Percentiles rank a stretch among this genome's conserved stretches.
These are phyloP conservation scores for Lucinisca nassula DNA, from an alignment of 2,888 invertebrate genomes.

Conservation along the genomic window DNA sequence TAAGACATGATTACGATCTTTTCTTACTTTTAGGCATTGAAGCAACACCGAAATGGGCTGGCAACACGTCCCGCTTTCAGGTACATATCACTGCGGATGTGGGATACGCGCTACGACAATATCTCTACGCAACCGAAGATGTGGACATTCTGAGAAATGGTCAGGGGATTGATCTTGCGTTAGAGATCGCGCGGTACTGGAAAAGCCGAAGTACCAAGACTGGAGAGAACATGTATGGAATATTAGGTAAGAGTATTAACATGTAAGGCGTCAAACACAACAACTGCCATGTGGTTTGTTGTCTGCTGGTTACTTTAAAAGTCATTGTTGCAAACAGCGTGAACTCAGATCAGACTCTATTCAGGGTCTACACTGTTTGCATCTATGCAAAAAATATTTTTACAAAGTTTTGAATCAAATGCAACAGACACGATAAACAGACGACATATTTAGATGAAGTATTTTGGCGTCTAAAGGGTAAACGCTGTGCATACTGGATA, in stretches of 20 bases:
- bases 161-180: conserved; percentile 76
- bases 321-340: no score
- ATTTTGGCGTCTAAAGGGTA: no score
- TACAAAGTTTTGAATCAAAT: neutral
- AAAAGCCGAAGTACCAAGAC: conserved; percentile 58
- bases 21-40: conserved; percentile 63
- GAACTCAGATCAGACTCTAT: no score
- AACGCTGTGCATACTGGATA: no score
- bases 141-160: conserved; percentile 69
- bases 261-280: no score
- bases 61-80: conserved; percentile 65
- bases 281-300: no score
- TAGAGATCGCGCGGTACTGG: conserved; percentile 74
- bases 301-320: no score
- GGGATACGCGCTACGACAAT: conserved; percentile 79
- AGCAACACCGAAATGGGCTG: conserved; percentile 65
- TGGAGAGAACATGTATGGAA: conserved; percentile 41
- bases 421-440: no score
- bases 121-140: conserved; percentile 79
- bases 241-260: conserved; percentile 60
- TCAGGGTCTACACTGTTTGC: no score
- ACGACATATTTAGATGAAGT: no score
- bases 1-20: no score
- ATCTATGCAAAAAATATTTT: no score
- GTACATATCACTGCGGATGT: conserved; percentile 79